Evolutionary conservation across 2,113 vertebrate genomes (phyloP), one percentile per base, ranked within the genome.

Genomic region (Melozone crissalis): DNA sequence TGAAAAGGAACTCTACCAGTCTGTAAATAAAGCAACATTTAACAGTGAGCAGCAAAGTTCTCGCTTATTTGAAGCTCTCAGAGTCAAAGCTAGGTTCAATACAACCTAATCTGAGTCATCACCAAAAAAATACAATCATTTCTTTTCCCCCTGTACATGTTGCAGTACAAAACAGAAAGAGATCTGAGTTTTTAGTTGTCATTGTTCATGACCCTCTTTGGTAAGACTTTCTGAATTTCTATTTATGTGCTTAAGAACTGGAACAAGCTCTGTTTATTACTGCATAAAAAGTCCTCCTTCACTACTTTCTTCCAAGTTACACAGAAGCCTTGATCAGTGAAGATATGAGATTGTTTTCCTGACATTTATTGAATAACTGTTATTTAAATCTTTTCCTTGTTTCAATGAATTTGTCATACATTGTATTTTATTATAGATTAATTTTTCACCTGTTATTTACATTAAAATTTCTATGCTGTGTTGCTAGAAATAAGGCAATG

Each of bases 301-400:
- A 67, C 44, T 24, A 4, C 49, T 81, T 94, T 95, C 76, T 94
- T 96, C 69, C 28, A 75, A 87, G 61, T 54, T 89, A 74, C 63
- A 51, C 5, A 73, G 63, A 90, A 91, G 77, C 28, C 63, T 95
- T 41, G 2, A 78, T 90, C 85, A 93, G 71, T 16, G 4, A 90
- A 96, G 79, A 49, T 74, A 76, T 69, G 61, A 73, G 69, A 93
- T 54, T 87, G 90, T 33, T 87, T 94, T 96, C 66, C 39, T 90
- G 93, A 84, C 78, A 84, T 81, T 94, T 93, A 94, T 62, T 94
- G 76, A 83, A 84, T 47, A 86, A 83, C 63, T 75, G 84, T 89
- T 95, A 96, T 91, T 89, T 71, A 82, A 94, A 93, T 92, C 62
- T 86, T 90, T 93, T 93, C 21, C 66, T 92, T 95, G 73, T 84